phyloP scores from a whole-genome alignment of 2,888 invertebrate species.

The Heteromurus nitidus region DNA sequence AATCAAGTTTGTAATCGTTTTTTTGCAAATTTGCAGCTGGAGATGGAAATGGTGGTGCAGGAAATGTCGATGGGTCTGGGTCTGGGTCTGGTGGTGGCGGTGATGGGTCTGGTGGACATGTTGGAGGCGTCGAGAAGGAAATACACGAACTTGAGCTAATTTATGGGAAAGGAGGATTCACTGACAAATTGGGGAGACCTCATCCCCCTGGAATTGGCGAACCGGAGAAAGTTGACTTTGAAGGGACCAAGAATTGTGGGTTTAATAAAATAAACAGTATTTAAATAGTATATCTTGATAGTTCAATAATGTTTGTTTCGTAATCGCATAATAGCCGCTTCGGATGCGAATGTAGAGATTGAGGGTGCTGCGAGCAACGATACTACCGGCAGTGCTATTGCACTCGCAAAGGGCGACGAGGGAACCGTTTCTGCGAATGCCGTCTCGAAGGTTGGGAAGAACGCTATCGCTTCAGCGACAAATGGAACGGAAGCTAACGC shows the following conservation, averaged over 20 bases:
- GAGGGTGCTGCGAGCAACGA: background rate
- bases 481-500: constrained; percentile 38
- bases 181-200: background rate
- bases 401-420: constrained; percentile 30
- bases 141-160: background rate
- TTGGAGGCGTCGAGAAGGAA: background rate
- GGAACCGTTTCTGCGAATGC: constrained; percentile 26
- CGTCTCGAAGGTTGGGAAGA: constrained; percentile 22
- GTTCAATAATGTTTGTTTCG: background rate
- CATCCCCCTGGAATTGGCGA: background rate
- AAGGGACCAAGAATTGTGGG: background rate
- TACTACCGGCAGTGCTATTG: constrained; percentile 12
- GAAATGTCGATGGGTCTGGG: no score
- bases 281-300: no score
- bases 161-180: background rate
- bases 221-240: background rate
- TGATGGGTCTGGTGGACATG: no score
- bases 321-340: background rate
- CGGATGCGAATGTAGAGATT: background rate
- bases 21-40: no score
- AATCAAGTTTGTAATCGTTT: no score
- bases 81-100: background rate
- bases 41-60: no score
- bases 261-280: background rate
- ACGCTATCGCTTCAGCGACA: constrained; percentile 33